These are phyloP conservation scores for Gracilinanus agilis DNA, from an alignment of 2,113 vertebrate genomes.

Conservation along the genomic window DNA sequence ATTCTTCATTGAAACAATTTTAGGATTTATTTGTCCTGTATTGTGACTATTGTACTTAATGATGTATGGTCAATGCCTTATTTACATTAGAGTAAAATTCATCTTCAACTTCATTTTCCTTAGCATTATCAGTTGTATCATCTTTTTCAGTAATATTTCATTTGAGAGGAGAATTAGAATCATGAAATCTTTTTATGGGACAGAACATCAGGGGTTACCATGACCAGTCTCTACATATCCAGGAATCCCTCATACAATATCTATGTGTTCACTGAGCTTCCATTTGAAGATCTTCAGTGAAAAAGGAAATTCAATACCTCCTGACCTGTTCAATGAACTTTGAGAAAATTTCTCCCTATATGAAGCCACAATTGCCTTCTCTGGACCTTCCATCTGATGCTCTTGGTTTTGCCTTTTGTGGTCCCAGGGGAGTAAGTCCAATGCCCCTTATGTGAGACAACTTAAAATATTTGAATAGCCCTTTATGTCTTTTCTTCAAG, in stretches of 20 bases:
- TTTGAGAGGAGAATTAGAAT: neutral
- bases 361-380: neutral
- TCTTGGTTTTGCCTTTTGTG: neutral
- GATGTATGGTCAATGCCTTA: neutral
- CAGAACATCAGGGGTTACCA: neutral
- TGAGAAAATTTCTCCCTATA: neutral
- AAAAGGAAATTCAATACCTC: neutral
- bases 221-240: neutral
- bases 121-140: neutral
- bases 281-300: neutral
- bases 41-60: neutral
- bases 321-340: neutral
- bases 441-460: neutral
- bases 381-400: neutral
- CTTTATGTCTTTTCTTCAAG: neutral
- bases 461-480: neutral
- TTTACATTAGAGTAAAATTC: neutral
- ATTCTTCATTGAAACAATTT: neutral
- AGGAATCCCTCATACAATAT: neutral
- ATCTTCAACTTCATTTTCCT: neutral
- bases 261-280: neutral
- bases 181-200: neutral
- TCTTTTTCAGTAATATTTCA: neutral
- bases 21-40: neutral
- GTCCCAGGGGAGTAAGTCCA: neutral